phyloP scores from a whole-genome alignment of 2,888 invertebrate genomes.

The Pteria penguin region DNA sequence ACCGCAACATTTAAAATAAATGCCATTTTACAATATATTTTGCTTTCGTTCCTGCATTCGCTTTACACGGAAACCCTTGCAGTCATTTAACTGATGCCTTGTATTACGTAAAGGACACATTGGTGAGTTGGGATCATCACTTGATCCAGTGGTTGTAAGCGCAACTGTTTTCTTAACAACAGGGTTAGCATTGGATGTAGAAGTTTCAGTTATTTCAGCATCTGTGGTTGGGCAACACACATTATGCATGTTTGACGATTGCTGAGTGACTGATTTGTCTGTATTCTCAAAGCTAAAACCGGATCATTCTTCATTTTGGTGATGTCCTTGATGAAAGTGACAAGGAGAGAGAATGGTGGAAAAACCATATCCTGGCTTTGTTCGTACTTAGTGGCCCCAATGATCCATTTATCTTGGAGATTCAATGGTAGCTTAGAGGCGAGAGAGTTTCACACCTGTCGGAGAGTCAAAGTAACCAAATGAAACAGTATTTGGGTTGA shows the following conservation, averaged over 20 bases:
- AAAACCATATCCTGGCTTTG: not conserved
- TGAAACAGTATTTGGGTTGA: not conserved
- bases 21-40: not conserved
- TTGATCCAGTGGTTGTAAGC: too few relatives aligned
- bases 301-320: constrained; percentile 16
- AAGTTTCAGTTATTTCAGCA: too few relatives aligned
- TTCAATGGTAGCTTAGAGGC: not conserved
- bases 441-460: constrained; percentile 1
- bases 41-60: not conserved
- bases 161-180: too few relatives aligned
- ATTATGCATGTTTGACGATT: too few relatives aligned
- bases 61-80: not conserved
- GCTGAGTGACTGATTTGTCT: too few relatives aligned
- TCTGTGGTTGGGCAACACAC: too few relatives aligned
- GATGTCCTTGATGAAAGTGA: not conserved
- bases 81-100: constrained; percentile 8
- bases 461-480: constrained; percentile 5
- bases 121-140: not conserved
- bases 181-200: too few relatives aligned
- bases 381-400: not conserved
- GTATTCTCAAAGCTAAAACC: constrained; percentile 13
- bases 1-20: constrained; percentile 1
- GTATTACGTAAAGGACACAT: constrained; percentile 10
- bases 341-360: not conserved
- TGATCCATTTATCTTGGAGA: constrained; percentile 1